Evolutionary conservation across 1,140 invertebrate genomes (phyloP).

Genomic region (Drosophila baimaii): DNA sequence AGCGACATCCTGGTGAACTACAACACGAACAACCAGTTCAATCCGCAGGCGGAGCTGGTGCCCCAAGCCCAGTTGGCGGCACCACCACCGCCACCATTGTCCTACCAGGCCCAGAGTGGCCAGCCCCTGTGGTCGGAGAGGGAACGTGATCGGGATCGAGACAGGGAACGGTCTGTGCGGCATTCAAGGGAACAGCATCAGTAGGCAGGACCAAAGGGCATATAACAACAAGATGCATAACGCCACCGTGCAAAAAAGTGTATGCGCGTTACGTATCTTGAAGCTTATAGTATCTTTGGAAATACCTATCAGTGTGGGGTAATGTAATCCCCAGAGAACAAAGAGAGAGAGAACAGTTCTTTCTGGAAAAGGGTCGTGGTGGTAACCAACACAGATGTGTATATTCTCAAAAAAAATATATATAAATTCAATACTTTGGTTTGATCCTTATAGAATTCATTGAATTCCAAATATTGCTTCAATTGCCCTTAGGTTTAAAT

Average conservation of each 20-base stretch:
- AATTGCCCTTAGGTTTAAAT: background rate
- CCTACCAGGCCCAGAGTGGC: constrained; percentile 74
- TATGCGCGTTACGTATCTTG: too few species aligned
- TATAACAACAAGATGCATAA: too few species aligned
- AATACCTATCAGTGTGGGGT: background rate
- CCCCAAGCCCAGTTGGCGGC: constrained; percentile 63
- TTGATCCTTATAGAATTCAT: too few species aligned
- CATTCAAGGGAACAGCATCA: constrained; percentile 41
- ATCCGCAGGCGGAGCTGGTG: constrained; percentile 89
- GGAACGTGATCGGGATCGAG: constrained; percentile 18
- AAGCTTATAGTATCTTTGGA: too few species aligned
- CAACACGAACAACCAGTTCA: constrained; percentile 84
- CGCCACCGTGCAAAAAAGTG: too few species aligned
- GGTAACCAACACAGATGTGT: background rate
- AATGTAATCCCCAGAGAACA: background rate
- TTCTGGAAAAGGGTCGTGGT: background rate
- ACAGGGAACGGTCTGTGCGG: constrained; percentile 21
- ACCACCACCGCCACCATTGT: constrained; percentile 56
- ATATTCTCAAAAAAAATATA: background rate
- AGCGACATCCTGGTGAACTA: constrained; percentile 71
- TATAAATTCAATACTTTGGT: too few species aligned
- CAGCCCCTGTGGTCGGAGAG: constrained; percentile 62
- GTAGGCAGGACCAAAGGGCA: background rate
- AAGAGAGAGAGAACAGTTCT: too few species aligned
- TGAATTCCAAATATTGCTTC: too few species aligned